Conservation (phyloP, 2,888 invertebrate genomes). For the Drosophila anceps region DNA sequence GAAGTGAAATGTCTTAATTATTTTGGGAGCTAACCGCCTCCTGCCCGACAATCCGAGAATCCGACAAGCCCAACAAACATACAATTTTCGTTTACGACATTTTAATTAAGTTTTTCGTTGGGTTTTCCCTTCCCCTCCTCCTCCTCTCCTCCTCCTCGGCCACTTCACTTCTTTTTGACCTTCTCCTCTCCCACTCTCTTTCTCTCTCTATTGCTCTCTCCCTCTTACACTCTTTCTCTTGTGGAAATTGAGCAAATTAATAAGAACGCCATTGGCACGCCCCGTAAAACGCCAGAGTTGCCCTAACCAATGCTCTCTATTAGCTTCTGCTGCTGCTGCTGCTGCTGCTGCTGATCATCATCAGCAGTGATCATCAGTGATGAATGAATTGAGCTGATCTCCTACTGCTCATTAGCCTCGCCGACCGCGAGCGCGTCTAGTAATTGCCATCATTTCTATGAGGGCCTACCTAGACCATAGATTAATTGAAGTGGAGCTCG, state of each 20-base stretch:
- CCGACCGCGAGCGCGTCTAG: conserved; percentile 67
- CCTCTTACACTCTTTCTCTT: conserved; percentile 2
- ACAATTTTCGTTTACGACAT: conserved; percentile 80
- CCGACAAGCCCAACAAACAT: conserved; percentile 62
- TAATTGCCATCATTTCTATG: conserved; percentile 75
- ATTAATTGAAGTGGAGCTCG: conserved; percentile 62
- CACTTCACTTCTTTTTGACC: not conserved
- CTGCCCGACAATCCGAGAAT: conserved; percentile 38
- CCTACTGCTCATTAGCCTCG: conserved; percentile 59
- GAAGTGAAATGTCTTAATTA: conserved; percentile 79
- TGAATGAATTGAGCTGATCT: conserved; percentile 76
- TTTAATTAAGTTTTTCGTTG: conserved; percentile 77
- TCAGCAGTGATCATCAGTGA: conserved; percentile 67
- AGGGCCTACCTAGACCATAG: conserved; percentile 60
- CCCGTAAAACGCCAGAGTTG: conserved; percentile 57
- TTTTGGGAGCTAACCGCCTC: conserved; percentile 72
- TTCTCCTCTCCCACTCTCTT: not conserved
- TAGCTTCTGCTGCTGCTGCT: conserved; percentile 5
- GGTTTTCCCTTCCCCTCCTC: conserved; percentile 25
- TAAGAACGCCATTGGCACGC: conserved; percentile 78
- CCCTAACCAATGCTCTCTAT: conserved; percentile 12
- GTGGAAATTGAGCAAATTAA: conserved; percentile 76
- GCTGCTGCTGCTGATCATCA: conserved; percentile 15
- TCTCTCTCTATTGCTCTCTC: not conserved
- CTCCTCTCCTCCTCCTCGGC: conserved; percentile 13